Evolutionary conservation across 2,113 vertebrate species (phyloP).

Genomic region (Hyaena hyaena): DNA sequence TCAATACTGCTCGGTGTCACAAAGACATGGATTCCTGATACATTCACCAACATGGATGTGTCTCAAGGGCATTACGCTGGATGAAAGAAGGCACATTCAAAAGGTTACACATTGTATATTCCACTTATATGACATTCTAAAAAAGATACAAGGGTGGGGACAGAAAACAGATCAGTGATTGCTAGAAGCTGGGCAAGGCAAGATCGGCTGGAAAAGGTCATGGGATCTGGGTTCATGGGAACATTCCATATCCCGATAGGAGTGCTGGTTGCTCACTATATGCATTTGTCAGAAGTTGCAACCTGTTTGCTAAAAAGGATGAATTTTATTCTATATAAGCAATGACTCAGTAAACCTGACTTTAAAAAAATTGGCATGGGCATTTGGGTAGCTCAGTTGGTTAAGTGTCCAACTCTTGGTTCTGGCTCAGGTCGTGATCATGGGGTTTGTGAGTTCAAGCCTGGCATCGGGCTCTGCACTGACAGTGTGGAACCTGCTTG

Average conservation of each 20-base stretch:
- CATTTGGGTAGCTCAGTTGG: too few relatives aligned
- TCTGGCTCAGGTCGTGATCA: too few relatives aligned
- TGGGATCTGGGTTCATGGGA: not conserved
- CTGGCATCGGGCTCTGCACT: too few relatives aligned
- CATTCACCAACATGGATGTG: not conserved
- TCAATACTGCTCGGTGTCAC: not conserved
- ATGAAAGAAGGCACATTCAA: not conserved
- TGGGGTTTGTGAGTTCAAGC: too few relatives aligned
- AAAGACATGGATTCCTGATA: not conserved
- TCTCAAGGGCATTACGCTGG: not conserved
- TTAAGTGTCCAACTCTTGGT: too few relatives aligned
- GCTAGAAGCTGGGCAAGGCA: not conserved
- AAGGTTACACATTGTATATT: not conserved
- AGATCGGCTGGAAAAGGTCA: not conserved
- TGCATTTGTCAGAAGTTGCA: not conserved
- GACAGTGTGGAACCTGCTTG: too few relatives aligned
- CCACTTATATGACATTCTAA: not conserved
- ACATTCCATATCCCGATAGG: accelerated
- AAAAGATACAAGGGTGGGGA: not conserved
- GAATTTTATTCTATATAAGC: not conserved
- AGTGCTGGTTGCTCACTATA: accelerated
- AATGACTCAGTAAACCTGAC: not conserved
- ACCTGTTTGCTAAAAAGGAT: not conserved
- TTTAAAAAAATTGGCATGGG: not conserved
- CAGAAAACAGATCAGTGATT: not conserved